Evolutionary conservation across 1,140 invertebrate species (phyloP), one percentile per base, ranked within the genome.

Genomic region (Dysdera silvatica): DNA sequence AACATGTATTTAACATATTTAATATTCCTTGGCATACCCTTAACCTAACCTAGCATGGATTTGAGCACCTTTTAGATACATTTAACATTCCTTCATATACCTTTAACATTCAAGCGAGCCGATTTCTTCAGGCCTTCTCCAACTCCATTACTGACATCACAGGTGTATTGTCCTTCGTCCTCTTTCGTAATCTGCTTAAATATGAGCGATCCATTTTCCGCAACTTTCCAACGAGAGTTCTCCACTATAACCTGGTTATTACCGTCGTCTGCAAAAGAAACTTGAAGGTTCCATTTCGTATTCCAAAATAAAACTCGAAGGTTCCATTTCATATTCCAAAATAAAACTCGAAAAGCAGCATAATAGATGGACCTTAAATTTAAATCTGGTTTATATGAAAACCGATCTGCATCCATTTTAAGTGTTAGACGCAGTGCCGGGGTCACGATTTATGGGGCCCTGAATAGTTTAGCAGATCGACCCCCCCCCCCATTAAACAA

Each of bases 91-190:
- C 8, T 10, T 37, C n/a, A 10, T 37, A n/a, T 29, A 66, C 64
- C 64, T 47, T 61, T 60, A 24, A 66, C 64, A 10, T 55, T 48
- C 16, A 66, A n/a, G 7, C 43, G 43, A 4, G 54, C 64, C 3
- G 64, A 48, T 18, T 66, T 66, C 2, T 29, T 24, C 3, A 66
- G 23, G 16, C 20, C 10, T 24, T 66, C 64, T 48, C 91, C 91
- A 64, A 95, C 89, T 45, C 86, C 87, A 72, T 96, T 96, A 68
- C 87, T 84, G 0, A 89, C 89, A 70, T 95, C 90, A 77, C 93
- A 96, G 7, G 95, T 78, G 73, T 95, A 96, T 71, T 89, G 87
- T 1, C 91, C 91, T 43, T 71, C 66, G 48, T 71, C 69, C 16
- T 56, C 56, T n/a, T 62, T 68, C 5, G 40, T 35, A 4, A 67